Base-by-base conservation (phyloP, 2,797 vertebrate species). In the Propithecus deckenii region DNA sequence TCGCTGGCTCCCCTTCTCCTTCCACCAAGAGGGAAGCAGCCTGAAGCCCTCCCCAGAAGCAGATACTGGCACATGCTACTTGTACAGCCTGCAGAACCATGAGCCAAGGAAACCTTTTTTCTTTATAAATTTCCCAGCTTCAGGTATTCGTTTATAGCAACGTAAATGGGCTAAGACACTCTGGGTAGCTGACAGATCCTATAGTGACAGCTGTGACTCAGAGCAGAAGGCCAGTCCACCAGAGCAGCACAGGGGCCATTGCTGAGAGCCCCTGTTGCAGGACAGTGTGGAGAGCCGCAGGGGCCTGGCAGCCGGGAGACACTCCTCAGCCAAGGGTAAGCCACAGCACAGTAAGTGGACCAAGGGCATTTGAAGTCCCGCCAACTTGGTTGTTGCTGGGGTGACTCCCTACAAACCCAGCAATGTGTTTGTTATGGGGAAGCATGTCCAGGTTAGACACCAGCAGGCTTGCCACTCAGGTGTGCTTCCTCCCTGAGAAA, bases 251-350 rank as follows among this genome's bases (percentile, higher is more conserved):
- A 59, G 61, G 6, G 25, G 11, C 57, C 20, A 18, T 12, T 25
- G n/a, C 78, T 69, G 12, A 35, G 65, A 46, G 43, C 41, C 22
- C 10, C 6, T 10, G 0, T 9, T 28, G 18, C 18, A 28, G 55
- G 43, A 48, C 4, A 11, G 20, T 0, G 0, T 5, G 13, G 28
- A 85, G 7, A 69, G 13, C 4, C 61, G 4, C 1, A 13, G 46
- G 35, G 32, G 5, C 67, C n/a, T 55, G 48, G 55, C 20, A 63
- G 17, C 55, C 5, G 15, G 38, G 32, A 63, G 72, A 41, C 0
- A 1, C 30, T 25, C 78, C 83, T 96, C 38, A 46, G 72, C n/a
- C n/a, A n/a, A 71, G 22, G 5, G 4, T 20, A 72, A 89, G 28
- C 22, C 18, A 25, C 46, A 11, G 67, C 20, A 18, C 32, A 32